Conservation (phyloP, 2,113 vertebrate species). For the Agelaius phoeniceus region DNA sequence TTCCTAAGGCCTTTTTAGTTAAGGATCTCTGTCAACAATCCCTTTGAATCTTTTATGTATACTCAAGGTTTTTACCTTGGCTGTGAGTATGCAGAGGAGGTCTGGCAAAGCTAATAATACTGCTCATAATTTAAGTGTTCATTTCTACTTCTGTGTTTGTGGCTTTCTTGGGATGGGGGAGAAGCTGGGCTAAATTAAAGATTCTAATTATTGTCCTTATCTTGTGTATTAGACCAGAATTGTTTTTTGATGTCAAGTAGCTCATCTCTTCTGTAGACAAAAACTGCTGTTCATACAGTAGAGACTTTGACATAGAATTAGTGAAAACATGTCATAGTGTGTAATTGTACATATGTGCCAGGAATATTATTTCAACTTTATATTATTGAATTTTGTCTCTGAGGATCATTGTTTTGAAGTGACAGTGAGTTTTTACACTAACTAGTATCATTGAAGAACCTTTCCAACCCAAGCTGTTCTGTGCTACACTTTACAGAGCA, state of each 20-base stretch:
- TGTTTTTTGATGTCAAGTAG: background rate
- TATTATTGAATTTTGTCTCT: background rate
- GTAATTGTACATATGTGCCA: background rate
- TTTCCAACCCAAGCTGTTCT: background rate
- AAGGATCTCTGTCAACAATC: background rate
- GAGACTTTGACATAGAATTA: background rate
- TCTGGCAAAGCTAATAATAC: background rate
- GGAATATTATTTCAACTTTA: background rate
- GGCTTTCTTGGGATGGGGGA: background rate
- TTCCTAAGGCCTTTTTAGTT: constrained; percentile 10
- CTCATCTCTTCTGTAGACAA: background rate
- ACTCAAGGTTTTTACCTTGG: background rate
- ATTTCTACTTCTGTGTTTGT: background rate
- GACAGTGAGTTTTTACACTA: background rate
- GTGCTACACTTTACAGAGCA: background rate
- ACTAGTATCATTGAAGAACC: background rate
- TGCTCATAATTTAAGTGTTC: background rate
- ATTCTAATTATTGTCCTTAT: background rate
- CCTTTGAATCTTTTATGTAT: background rate
- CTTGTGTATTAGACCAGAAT: background rate
- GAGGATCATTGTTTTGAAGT: background rate
- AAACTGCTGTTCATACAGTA: background rate
- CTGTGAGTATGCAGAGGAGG: background rate
- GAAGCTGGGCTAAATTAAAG: background rate
- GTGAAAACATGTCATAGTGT: background rate